Evolutionary conservation across 2,113 vertebrate species (phyloP).

Genomic region (Edolisoma coerulescens): DNA sequence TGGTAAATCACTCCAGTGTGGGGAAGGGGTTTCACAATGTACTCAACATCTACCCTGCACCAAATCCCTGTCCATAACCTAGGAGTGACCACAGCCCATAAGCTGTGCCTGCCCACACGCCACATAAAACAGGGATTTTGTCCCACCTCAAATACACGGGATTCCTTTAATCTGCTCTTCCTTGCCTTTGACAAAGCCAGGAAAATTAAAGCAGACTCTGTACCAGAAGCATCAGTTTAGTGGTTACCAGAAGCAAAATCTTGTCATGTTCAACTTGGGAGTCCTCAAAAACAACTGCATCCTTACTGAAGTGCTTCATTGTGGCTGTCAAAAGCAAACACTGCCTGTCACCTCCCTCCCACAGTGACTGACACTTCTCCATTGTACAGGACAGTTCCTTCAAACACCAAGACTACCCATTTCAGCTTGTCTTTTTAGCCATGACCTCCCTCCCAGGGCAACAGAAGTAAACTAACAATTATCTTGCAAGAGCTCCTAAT

Average conservation of each 20-base stretch:
- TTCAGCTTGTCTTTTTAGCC: neutral
- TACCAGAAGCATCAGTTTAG: neutral
- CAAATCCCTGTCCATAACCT: neutral
- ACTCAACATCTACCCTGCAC: neutral
- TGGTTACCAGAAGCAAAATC: neutral
- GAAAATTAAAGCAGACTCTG: neutral
- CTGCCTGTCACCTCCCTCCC: neutral
- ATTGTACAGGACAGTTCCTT: neutral
- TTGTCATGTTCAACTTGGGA: neutral
- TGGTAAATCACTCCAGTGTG: neutral
- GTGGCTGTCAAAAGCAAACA: neutral
- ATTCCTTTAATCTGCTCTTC: neutral
- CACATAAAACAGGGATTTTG: neutral
- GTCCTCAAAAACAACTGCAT: neutral
- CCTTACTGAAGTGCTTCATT: neutral
- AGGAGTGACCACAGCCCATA: neutral
- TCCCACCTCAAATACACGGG: neutral
- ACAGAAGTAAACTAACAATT: neutral
- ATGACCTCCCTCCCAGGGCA: neutral
- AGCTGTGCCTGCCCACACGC: accelerated
- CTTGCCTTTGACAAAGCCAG: neutral
- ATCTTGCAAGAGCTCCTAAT: neutral
- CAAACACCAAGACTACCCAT: neutral
- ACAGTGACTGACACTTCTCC: neutral
- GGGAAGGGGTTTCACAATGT: neutral